Evolutionary conservation across 2,113 vertebrate genomes (phyloP).

Genomic region (Leiothrix lutea): DNA sequence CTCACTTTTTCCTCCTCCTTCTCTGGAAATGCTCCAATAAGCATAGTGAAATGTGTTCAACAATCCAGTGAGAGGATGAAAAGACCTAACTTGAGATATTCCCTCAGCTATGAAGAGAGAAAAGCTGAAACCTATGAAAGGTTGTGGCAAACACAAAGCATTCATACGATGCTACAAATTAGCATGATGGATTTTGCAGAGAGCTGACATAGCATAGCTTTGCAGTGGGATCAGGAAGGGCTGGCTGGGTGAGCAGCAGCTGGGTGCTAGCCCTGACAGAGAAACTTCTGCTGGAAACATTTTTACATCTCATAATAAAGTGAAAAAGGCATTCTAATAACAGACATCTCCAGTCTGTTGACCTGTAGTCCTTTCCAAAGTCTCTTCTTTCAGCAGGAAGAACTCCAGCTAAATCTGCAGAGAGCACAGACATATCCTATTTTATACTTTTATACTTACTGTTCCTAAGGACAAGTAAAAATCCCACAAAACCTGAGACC

Average conservation of each 20-base stretch:
- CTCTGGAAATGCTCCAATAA: background rate
- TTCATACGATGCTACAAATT: background rate
- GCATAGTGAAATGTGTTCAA: background rate
- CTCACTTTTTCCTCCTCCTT: background rate
- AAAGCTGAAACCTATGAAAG: background rate
- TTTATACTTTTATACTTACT: background rate
- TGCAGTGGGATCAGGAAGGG: background rate
- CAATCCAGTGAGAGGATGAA: background rate
- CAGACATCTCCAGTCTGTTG: background rate
- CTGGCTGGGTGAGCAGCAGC: background rate
- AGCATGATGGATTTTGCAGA: background rate
- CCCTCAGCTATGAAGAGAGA: background rate
- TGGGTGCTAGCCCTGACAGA: background rate
- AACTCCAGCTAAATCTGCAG: background rate
- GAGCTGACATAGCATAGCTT: rapidly evolving
- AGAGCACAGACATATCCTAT: background rate
- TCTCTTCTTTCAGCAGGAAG: background rate
- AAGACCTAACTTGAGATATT: background rate
- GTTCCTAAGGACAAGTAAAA: background rate
- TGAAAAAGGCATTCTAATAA: background rate
- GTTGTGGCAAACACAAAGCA: background rate
- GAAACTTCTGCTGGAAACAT: background rate
- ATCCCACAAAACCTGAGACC: background rate
- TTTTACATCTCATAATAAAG: background rate
- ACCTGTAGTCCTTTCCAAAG: background rate